phyloP scores from a whole-genome alignment of 1,140 invertebrate species.

The Microplitis demolitor region DNA sequence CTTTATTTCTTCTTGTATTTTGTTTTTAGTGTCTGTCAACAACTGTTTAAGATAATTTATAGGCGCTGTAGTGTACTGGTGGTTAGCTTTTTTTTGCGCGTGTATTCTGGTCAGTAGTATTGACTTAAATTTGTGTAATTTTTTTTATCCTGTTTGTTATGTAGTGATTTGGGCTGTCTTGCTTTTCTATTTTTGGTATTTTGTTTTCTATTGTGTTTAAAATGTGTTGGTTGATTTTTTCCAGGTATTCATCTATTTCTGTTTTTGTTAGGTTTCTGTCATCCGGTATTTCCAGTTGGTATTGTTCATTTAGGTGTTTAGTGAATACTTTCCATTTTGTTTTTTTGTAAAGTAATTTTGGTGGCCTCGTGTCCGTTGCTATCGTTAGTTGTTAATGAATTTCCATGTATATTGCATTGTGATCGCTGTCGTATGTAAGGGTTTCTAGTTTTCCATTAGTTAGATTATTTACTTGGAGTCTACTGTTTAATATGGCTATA shows the following conservation, averaged over 20 bases:
- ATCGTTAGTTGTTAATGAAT: not conserved
- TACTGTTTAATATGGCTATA: conserved; percentile 5
- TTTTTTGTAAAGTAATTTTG: conserved; percentile 12
- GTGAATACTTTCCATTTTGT: conserved; percentile 31
- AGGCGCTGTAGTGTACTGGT: not conserved
- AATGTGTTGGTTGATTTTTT: conserved; percentile 7
- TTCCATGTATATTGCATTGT: not conserved
- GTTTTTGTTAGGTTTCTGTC: conserved; percentile 25
- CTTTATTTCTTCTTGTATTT: not conserved
- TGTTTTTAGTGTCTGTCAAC: not conserved
- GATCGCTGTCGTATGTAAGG: conserved; percentile 11
- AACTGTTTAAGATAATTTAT: not conserved
- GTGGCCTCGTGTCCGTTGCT: not conserved
- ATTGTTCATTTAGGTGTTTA: not conserved
- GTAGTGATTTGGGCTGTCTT: conserved; percentile 3
- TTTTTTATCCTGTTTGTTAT: conserved; percentile 22
- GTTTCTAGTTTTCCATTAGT: not conserved
- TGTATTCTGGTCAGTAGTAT: not conserved
- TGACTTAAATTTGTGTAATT: conserved; percentile 19
- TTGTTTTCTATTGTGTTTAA: not conserved
- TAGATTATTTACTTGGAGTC: not conserved
- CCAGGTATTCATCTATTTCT: conserved; percentile 26
- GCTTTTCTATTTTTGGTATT: conserved; percentile 13
- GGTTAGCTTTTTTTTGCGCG: not conserved
- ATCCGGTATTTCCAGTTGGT: not conserved